phyloP scores from a whole-genome alignment of 2,888 invertebrate genomes.

The Creontiades dilutus region DNA sequence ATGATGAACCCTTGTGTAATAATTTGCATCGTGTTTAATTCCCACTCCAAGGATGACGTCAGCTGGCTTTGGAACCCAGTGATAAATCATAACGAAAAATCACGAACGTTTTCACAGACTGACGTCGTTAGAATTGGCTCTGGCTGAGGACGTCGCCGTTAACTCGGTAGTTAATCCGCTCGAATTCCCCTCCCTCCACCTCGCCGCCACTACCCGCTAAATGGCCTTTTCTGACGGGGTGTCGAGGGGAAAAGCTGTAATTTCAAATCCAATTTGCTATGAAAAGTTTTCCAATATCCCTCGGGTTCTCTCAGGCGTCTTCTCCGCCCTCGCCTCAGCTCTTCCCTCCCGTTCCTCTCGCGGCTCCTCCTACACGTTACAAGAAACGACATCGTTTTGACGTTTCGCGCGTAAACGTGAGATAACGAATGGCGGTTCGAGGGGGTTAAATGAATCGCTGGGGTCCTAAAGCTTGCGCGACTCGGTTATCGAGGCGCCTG shows the following conservation, averaged over 20 bases:
- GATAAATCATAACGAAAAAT: slow-evolving; percentile 8
- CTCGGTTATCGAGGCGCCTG: background rate
- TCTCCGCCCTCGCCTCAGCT: background rate
- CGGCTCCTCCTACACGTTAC: background rate
- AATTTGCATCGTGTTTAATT: no score
- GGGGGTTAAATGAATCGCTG: background rate
- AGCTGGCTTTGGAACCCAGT: background rate
- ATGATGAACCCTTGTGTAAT: no score
- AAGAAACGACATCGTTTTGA: slow-evolving; percentile 17
- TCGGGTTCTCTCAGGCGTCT: slow-evolving; percentile 10
- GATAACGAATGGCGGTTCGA: background rate
- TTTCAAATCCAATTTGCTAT: slow-evolving; percentile 59
- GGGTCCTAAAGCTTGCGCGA: background rate
- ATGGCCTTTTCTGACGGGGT: slow-evolving; percentile 10
- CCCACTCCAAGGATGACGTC: no score
- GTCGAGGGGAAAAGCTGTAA: slow-evolving; percentile 31
- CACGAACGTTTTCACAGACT: slow-evolving; percentile 11
- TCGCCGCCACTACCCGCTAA: background rate
- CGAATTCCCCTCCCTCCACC: background rate
- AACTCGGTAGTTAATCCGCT: slow-evolving; percentile 41
- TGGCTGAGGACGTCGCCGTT: slow-evolving; percentile 10
- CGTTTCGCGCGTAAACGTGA: slow-evolving; percentile 15
- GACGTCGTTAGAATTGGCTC: slow-evolving; percentile 16
- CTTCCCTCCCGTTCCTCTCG: background rate
- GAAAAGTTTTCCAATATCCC: slow-evolving; percentile 60